These are phyloP conservation scores for Belonocnema kinseyi DNA, from an alignment of 1,140 invertebrate species.

Conservation along the genomic window DNA sequence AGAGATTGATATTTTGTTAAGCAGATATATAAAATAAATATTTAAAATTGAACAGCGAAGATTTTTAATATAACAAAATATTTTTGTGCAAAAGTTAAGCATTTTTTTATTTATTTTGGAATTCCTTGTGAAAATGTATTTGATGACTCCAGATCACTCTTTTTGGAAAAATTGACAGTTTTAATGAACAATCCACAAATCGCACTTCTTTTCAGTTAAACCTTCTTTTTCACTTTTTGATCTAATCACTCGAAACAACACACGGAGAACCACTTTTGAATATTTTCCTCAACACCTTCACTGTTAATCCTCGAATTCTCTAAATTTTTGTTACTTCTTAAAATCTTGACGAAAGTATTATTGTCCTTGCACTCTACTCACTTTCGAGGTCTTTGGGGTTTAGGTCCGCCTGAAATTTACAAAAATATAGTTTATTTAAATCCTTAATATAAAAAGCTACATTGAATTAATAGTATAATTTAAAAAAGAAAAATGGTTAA, in stretches of 20 bases:
- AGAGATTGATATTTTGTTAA: too few species aligned
- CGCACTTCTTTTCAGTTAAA: too few species aligned
- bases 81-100: too few species aligned
- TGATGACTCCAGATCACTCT: too few species aligned
- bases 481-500: background rate
- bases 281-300: constrained; percentile 2
- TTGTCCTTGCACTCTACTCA: constrained; percentile 75
- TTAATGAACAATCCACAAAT: too few species aligned
- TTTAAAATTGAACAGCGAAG: too few species aligned
- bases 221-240: background rate
- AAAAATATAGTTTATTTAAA: constrained; percentile 28
- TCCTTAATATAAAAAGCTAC: background rate
- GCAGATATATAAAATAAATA: too few species aligned
- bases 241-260: constrained; percentile 1
- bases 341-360: constrained; percentile 12
- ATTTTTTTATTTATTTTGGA: too few species aligned
- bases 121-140: too few species aligned
- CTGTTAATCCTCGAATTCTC: background rate
- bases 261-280: background rate
- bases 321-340: background rate
- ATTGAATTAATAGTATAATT: constrained; percentile 34
- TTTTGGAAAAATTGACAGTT: background rate
- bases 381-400: constrained; percentile 84
- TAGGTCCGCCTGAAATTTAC: constrained; percentile 81
- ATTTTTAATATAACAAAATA: too few species aligned